A percentile compares a stretch with the other conserved stretches of the same genome.
Conservation (phyloP, 1,140 invertebrate species). For the Tetraneura akinire region DNA sequence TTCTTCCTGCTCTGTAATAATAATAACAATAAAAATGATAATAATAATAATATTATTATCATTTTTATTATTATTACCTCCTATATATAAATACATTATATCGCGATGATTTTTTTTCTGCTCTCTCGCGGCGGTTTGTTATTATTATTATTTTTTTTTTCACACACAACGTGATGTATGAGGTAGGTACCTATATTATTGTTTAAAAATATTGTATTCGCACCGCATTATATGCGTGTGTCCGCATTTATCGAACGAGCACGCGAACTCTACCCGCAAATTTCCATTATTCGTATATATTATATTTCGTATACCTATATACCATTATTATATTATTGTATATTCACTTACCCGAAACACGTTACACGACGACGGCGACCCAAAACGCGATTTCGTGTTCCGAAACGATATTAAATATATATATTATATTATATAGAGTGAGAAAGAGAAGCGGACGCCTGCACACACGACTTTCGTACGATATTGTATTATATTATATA, state of each 20-base stretch:
- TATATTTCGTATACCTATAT: background rate
- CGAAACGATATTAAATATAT: conserved; percentile 1
- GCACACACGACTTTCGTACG: no score
- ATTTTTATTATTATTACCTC: background rate
- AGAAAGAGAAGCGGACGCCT: no score
- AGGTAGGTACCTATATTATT: no score
- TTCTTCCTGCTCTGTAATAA: no score
- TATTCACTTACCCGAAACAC: background rate
- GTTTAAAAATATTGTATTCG: no score
- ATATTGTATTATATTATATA: no score
- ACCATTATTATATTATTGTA: background rate
- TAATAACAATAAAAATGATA: background rate
- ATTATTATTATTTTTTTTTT: background rate
- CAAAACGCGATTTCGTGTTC: background rate
- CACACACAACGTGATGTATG: background rate
- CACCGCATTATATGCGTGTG: background rate
- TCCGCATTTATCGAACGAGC: conserved; percentile 12
- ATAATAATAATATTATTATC: background rate
- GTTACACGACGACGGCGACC: background rate
- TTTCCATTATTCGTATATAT: conserved; percentile 14
- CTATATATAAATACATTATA: background rate
- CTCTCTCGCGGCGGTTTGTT: background rate
- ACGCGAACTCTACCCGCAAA: conserved; percentile 28
- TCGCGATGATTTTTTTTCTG: background rate
- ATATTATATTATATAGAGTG: no score